Evolutionary conservation across 2,797 vertebrate genomes (phyloP).

Genomic region (Scolopax rusticola): DNA sequence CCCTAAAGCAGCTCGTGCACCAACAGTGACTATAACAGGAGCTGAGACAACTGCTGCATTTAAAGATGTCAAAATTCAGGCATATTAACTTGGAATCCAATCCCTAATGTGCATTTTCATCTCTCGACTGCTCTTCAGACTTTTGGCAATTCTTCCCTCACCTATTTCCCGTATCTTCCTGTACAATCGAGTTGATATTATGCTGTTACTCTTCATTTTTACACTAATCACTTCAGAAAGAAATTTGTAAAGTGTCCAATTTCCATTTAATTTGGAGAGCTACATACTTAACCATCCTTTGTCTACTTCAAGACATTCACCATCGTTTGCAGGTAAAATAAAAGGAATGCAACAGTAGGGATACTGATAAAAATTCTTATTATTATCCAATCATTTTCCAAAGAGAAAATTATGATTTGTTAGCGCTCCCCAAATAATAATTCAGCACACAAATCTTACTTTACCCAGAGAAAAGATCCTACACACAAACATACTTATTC

Average conservation of each 20-base stretch:
- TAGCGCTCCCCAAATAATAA: background rate
- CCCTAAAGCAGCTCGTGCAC: background rate
- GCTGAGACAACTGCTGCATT: background rate
- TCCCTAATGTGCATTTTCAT: background rate
- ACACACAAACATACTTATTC: background rate
- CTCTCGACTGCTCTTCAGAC: background rate
- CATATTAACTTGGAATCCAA: background rate
- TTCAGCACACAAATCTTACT: background rate
- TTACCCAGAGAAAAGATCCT: background rate
- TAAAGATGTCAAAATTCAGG: background rate
- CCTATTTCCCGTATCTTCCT: background rate
- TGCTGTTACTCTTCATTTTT: background rate
- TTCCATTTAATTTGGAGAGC: background rate
- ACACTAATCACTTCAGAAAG: background rate
- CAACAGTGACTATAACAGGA: fast-evolving
- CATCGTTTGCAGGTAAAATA: background rate
- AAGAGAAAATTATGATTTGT: background rate
- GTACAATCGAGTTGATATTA: background rate
- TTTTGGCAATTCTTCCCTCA: background rate
- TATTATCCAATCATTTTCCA: background rate
- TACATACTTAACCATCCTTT: background rate
- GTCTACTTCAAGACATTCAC: background rate
- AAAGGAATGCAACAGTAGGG: background rate
- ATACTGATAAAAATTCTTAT: background rate
- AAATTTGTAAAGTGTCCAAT: background rate